These are phyloP conservation scores for Notolepis coatsorum DNA, from an alignment of 2,797 vertebrate genomes.

Conservation along the genomic window DNA sequence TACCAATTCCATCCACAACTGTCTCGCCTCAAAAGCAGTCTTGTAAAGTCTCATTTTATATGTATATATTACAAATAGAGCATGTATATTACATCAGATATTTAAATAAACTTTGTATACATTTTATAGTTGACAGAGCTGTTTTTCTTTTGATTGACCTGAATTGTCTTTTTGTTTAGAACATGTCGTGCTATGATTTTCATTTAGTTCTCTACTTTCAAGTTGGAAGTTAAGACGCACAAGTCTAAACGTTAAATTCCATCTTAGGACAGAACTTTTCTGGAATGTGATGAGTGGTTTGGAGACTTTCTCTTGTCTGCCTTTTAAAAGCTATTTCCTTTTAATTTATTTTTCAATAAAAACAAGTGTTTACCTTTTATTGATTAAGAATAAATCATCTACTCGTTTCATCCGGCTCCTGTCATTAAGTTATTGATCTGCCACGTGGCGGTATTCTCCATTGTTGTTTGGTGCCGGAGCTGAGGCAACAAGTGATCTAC, in stretches of 20 bases:
- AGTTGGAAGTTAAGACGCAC: constrained; percentile 9
- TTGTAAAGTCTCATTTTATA: constrained; percentile 58
- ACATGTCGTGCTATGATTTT: constrained; percentile 49
- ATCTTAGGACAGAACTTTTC: constrained; percentile 29
- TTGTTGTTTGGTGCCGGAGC: too few species aligned
- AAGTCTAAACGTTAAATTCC: constrained; percentile 43
- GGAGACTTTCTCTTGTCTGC: constrained; percentile 59
- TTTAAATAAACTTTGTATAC: constrained; percentile 78
- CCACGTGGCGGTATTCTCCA: too few species aligned
- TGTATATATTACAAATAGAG: constrained; percentile 57
- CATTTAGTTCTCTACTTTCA: constrained; percentile 34
- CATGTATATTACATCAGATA: constrained; percentile 73
- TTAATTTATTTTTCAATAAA: constrained; percentile 87
- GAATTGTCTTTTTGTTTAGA: constrained; percentile 52
- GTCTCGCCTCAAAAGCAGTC: constrained; percentile 54
- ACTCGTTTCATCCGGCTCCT: constrained; percentile 9
- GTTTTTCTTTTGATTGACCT: constrained; percentile 34
- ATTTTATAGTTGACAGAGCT: constrained; percentile 66
- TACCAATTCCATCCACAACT: constrained; percentile 70
- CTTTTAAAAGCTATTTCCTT: constrained; percentile 76
- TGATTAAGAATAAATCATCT: constrained; percentile 62
- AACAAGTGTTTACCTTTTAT: constrained; percentile 56
- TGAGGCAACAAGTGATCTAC: too few species aligned
- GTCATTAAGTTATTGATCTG: too few species aligned
- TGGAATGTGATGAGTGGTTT: constrained; percentile 47